These are phyloP conservation scores for Chiloscyllium plagiosum DNA, from an alignment of 2,113 vertebrate species.

Conservation along the genomic window DNA sequence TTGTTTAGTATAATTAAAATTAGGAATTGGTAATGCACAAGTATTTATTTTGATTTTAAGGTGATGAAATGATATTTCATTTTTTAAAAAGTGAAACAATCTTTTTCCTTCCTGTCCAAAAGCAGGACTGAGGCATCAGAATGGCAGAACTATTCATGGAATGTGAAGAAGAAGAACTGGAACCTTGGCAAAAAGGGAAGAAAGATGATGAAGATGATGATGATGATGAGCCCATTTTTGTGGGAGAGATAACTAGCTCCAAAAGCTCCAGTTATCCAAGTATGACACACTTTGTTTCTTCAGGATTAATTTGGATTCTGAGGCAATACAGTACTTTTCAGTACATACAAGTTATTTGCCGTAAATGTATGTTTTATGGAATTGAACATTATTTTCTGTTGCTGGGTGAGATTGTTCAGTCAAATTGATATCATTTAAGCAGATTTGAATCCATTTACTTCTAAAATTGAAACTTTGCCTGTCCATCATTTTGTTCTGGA, in stretches of 20 bases:
- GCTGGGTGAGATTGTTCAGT: background rate
- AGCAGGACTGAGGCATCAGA: constrained; percentile 45
- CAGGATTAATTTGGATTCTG: background rate
- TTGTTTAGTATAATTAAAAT: background rate
- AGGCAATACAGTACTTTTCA: background rate
- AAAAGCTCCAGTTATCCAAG: constrained; percentile 61
- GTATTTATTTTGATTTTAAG: background rate
- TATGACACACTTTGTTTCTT: constrained; percentile 47
- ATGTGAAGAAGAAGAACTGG: constrained; percentile 96
- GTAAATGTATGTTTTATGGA: background rate
- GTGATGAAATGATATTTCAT: background rate
- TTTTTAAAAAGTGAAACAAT: constrained; percentile 9
- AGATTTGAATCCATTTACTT: background rate
- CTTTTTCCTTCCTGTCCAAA: constrained; percentile 27
- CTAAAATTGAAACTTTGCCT: background rate
- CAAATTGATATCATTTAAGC: background rate
- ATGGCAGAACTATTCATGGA: constrained; percentile 99
- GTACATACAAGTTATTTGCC: background rate
- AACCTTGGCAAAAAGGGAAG: constrained; percentile 87
- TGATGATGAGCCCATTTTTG: constrained; percentile 89
- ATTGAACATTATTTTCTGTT: constrained; percentile 16
- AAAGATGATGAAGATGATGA: constrained; percentile 78
- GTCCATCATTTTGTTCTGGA: background rate
- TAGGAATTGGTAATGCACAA: background rate
- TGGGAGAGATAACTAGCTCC: constrained; percentile 83